These are phyloP conservation scores for Mnemiopsis leidyi DNA, from an alignment of 37 sponge, comb jelly and placozoan species.

Conservation along the genomic window DNA sequence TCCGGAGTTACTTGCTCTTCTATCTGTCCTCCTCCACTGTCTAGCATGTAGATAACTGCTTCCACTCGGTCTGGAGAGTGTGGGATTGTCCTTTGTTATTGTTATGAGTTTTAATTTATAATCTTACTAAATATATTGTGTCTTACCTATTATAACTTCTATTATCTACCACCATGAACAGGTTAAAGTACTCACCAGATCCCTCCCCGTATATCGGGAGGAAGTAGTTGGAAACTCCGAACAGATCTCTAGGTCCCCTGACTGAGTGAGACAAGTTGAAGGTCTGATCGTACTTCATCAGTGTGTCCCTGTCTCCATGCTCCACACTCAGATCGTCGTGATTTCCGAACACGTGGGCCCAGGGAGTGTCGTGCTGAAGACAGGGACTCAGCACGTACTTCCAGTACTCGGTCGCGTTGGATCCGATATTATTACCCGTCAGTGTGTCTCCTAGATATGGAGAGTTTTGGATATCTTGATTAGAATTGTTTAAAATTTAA, in stretches of 20 bases:
- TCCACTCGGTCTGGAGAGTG: neutral
- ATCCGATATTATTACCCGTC: conserved; percentile 70
- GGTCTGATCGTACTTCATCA: neutral
- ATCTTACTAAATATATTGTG: too few relatives aligned
- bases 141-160: too few relatives aligned
- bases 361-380: conserved; percentile 61
- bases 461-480: too few relatives aligned
- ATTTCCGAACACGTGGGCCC: conserved; percentile 73
- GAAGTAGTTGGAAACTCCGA: conserved; percentile 46
- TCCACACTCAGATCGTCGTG: conserved; percentile 67
- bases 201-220: conserved; percentile 38
- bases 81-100: neutral
- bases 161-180: too few relatives aligned
- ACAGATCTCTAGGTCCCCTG: neutral
- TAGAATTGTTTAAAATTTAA: too few relatives aligned
- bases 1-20: conserved; percentile 68
- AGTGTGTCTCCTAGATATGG: conserved; percentile 66
- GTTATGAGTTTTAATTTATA: too few relatives aligned
- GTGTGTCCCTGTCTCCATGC: conserved; percentile 27
- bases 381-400: conserved; percentile 67
- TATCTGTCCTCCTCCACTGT: conserved; percentile 71
- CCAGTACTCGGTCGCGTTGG: conserved; percentile 72
- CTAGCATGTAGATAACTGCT: conserved; percentile 68
- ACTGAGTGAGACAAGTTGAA: neutral
- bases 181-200: too few relatives aligned